Conservation (phyloP, 2,113 vertebrate genomes). For the Heterotis niloticus region DNA sequence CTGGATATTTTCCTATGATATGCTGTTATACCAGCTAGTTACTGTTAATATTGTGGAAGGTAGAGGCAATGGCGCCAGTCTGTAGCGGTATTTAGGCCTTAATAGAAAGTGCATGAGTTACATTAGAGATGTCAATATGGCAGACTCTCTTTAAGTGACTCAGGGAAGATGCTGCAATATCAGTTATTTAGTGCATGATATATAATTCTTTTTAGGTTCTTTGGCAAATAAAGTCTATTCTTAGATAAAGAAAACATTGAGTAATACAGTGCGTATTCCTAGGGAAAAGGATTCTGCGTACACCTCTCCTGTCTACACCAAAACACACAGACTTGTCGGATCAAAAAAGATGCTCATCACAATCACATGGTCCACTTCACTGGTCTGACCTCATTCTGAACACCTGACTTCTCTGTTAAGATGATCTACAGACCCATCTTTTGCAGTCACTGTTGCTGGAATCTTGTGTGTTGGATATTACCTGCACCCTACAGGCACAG, state of each 20-base stretch:
- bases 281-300: background rate
- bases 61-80: too few species aligned
- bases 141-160: too few species aligned
- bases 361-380: background rate
- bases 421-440: too few species aligned
- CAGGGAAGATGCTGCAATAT: background rate
- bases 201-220: slow-evolving; percentile 62
- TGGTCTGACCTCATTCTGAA: background rate
- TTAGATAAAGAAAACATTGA: slow-evolving; percentile 46
- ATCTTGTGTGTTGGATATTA: background rate
- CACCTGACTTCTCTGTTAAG: too few species aligned
- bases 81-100: too few species aligned
- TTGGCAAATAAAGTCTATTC: slow-evolving; percentile 58
- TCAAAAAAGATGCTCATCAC: too few species aligned
- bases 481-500: slow-evolving; percentile 68
- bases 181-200: slow-evolving; percentile 58
- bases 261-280: background rate
- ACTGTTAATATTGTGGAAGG: too few species aligned
- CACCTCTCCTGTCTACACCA: background rate
- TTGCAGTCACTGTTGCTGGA: too few species aligned
- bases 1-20: too few species aligned
- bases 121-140: too few species aligned
- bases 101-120: too few species aligned
- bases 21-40: too few species aligned
- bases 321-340: background rate